Percentiles rank a stretch among this genome's conserved stretches.
These are phyloP conservation scores for Dipodomys merriami DNA, from an alignment of 2,113 vertebrate species.

Conservation along the genomic window DNA sequence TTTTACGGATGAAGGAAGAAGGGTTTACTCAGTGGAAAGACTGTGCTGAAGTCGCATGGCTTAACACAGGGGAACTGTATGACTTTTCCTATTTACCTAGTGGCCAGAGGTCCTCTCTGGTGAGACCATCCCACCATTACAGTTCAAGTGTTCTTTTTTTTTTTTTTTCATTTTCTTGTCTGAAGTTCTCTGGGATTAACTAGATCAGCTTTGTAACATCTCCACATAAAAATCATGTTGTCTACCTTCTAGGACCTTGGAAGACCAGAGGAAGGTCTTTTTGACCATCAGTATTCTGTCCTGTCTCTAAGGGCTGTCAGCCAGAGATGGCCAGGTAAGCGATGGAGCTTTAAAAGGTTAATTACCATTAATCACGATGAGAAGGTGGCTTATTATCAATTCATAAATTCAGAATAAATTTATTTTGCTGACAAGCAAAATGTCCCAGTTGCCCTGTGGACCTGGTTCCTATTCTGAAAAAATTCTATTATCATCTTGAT, in stretches of 20 bases:
- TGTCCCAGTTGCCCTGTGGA: constrained; percentile 73
- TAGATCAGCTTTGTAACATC: background rate
- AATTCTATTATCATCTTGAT: constrained; percentile 3
- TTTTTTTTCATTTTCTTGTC: background rate
- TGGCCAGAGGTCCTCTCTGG: background rate
- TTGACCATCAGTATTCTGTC: constrained; percentile 60
- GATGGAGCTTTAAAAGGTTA: constrained; percentile 81
- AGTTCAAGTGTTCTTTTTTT: fast-evolving
- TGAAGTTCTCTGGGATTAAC: background rate
- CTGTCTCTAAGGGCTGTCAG: constrained; percentile 60
- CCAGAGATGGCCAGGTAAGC: constrained; percentile 72
- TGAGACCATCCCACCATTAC: background rate
- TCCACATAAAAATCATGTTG: constrained; percentile 39
- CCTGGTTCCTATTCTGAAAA: constrained; percentile 62
- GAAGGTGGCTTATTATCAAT: constrained; percentile 80
- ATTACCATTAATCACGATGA: constrained; percentile 83
- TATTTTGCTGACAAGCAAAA: constrained; percentile 83
- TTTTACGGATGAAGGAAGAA: background rate
- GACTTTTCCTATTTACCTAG: background rate
- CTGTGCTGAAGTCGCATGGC: background rate
- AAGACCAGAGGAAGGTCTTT: constrained; percentile 55
- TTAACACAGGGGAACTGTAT: background rate
- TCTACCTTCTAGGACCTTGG: constrained; percentile 46
- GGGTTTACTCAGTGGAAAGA: background rate
- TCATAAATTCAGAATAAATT: constrained; percentile 84